Evolutionary conservation across 2,888 invertebrate species (phyloP), one percentile per base, ranked within the genome.

Genomic region (Tenthredo livida): DNA sequence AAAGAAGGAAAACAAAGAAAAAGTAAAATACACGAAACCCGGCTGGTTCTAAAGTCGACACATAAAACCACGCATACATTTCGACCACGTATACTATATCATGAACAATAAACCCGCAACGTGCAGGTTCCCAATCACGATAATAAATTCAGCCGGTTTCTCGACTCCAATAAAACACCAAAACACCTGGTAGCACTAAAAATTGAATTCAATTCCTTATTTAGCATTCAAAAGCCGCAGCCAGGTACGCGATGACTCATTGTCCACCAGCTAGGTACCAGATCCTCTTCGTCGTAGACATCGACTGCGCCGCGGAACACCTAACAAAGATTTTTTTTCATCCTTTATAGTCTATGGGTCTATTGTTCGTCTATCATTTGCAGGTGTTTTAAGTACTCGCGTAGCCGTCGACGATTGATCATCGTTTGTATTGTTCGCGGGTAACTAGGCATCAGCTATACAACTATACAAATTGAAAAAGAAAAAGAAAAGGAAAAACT

Each of bases 111-210:
- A 73, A 73, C 43, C 54, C 9, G 33, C 77, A 21, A 33, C 33
- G 25, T 21, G 43, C 73, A 21, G 73, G n/a, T n/a, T 77, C n/a
- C 29, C 29, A 33, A 77, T 50, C 15, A 33, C 72, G 77, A 50
- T 77, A 29, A 77, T 77, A 77, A 77, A 77, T 77, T 77, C 77
- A 77, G 29, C 54, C 50, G 77, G 67, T 77, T 50, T 33, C 77
- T 54, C 77, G 77, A 33, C 50, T 77, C 77, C 47, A 33, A 77
- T 77, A 77, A 77, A 77, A 77, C 77, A 77, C 50, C 77, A 54
- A 77, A 77, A 77, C 50, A 77, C 77, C 29, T 77, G 77, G 33
- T 54, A 77, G 50, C 33, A 50, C 29, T 54, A 77, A 77, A 77
- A 77, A 77, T 54, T 50, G 29, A 29, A 77, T 29, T 77, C 15